A percentile compares a stretch with the other conserved stretches of the same genome.
Evolutionary conservation across 2,888 invertebrate genomes (phyloP).

Genomic region (Drosophila vallismaia): DNA sequence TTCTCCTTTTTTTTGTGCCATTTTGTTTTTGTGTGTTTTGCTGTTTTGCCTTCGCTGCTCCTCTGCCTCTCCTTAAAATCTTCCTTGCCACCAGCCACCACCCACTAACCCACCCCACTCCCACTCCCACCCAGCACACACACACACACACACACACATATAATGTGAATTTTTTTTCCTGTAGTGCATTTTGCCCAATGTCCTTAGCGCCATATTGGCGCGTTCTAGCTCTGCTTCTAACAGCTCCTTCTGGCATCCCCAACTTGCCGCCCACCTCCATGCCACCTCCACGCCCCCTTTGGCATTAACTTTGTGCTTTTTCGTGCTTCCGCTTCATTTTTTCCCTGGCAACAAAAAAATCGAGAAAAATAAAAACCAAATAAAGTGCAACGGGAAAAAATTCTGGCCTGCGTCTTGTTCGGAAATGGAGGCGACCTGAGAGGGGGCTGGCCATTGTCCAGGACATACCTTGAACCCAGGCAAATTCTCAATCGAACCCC

Average conservation of each 20-base stretch:
- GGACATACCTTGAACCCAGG: constrained; percentile 56
- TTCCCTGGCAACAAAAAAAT: constrained; percentile 43
- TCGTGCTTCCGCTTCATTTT: constrained; percentile 75
- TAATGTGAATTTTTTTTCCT: constrained; percentile 64
- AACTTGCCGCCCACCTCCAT: constrained; percentile 2
- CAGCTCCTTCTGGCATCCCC: constrained; percentile 33
- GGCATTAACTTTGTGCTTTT: constrained; percentile 73
- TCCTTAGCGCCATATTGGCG: constrained; percentile 76
- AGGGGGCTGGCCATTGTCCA: constrained; percentile 47
- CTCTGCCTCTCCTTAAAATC: constrained; percentile 24
- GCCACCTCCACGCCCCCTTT: constrained; percentile 17
- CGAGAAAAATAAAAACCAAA: constrained; percentile 27
- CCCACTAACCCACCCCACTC: constrained; percentile 19
- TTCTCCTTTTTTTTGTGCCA: constrained; percentile 66
- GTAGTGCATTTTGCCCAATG: constrained; percentile 73
- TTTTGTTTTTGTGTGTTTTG: constrained; percentile 81
- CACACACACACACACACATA: constrained; percentile 49
- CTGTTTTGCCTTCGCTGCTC: constrained; percentile 62
- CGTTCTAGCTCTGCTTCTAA: constrained; percentile 27
- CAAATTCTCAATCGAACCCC: constrained; percentile 38
- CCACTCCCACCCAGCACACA: constrained; percentile 32
- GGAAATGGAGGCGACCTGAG: constrained; percentile 1
- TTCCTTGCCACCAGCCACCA: background rate
- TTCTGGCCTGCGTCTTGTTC: constrained; percentile 53
- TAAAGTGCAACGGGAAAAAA: constrained; percentile 58